A percentile compares a stretch with the other conserved stretches of the same genome.
Conservation (phyloP, 2,888 invertebrate genomes). For the Scelioninae gen. 1 region DNA sequence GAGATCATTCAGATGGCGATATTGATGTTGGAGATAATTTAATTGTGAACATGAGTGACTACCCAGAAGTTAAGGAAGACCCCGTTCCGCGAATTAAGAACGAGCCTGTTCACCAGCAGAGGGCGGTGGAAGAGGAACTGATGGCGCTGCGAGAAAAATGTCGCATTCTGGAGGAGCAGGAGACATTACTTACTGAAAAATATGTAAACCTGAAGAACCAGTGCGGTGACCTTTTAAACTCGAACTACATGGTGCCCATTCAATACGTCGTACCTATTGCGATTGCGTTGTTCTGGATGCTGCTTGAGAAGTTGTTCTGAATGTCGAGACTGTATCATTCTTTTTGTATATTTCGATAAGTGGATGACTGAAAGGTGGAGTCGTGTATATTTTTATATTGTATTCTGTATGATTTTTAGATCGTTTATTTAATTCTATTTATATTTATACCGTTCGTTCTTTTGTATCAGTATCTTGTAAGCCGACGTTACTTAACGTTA, state of each 20-base stretch:
- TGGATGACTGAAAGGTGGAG: conserved; percentile 11
- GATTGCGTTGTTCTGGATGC: conserved; percentile 87
- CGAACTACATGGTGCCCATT: conserved; percentile 87
- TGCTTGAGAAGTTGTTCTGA: conserved; percentile 84
- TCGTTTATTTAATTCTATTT: conserved; percentile 43
- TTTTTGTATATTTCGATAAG: conserved; percentile 47
- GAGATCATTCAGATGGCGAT: conserved; percentile 1
- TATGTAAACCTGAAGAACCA: conserved; percentile 87
- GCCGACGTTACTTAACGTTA: conserved; percentile 39
- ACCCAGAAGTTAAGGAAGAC: neutral
- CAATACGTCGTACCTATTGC: conserved; percentile 87
- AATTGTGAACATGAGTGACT: neutral
- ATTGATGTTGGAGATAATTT: neutral
- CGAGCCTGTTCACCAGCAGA: neutral
- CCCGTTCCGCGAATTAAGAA: neutral
- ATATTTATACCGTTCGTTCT: conserved; percentile 27
- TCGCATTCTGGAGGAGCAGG: conserved; percentile 88
- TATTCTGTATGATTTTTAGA: conserved; percentile 25
- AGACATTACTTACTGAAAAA: conserved; percentile 87
- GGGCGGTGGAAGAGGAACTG: conserved; percentile 32
- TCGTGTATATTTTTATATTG: conserved; percentile 54
- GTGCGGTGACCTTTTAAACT: conserved; percentile 86
- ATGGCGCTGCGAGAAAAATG: conserved; percentile 87
- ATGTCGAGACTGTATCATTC: conserved; percentile 66
- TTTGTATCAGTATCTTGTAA: conserved; percentile 38